Evolutionary conservation across 2,797 vertebrate genomes (phyloP).

Genomic region (Xenopus petersii): DNA sequence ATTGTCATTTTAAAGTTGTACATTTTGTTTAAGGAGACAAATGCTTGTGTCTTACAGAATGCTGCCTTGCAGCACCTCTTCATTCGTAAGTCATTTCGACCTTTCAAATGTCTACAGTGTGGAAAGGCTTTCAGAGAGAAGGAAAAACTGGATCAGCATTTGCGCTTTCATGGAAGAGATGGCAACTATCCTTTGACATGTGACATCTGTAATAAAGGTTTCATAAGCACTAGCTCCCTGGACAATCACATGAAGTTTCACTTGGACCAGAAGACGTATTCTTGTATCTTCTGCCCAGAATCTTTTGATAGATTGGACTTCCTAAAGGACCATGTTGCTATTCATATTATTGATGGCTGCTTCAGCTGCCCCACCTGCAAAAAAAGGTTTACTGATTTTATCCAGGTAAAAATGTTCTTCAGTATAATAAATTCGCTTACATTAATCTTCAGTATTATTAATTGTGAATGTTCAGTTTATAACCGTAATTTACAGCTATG

Average conservation of each 20-base stretch:
- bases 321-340: slow-evolving; percentile 88
- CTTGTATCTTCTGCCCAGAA: slow-evolving; percentile 90
- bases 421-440: too few species aligned
- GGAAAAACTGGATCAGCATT: slow-evolving; percentile 92
- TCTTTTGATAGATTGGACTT: slow-evolving; percentile 90
- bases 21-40: background rate
- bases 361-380: slow-evolving; percentile 94
- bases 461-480: too few species aligned
- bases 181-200: slow-evolving; percentile 84
- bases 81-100: slow-evolving; percentile 93
- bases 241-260: slow-evolving; percentile 93
- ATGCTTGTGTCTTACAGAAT: slow-evolving; percentile 72
- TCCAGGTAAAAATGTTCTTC: slow-evolving; percentile 76
- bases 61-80: slow-evolving; percentile 96
- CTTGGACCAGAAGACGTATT: slow-evolving; percentile 88
- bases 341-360: slow-evolving; percentile 85
- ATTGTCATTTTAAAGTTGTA: background rate
- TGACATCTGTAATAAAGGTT: slow-evolving; percentile 93
- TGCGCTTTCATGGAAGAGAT: slow-evolving; percentile 88
- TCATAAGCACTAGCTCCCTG: slow-evolving; percentile 78
- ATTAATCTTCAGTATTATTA: too few species aligned
- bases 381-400: slow-evolving; percentile 92
- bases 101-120: slow-evolving; percentile 93
- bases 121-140: slow-evolving; percentile 96
- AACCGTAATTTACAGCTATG: too few species aligned